Conservation (phyloP, 2,888 invertebrate species). For the Monopis laevigella region DNA sequence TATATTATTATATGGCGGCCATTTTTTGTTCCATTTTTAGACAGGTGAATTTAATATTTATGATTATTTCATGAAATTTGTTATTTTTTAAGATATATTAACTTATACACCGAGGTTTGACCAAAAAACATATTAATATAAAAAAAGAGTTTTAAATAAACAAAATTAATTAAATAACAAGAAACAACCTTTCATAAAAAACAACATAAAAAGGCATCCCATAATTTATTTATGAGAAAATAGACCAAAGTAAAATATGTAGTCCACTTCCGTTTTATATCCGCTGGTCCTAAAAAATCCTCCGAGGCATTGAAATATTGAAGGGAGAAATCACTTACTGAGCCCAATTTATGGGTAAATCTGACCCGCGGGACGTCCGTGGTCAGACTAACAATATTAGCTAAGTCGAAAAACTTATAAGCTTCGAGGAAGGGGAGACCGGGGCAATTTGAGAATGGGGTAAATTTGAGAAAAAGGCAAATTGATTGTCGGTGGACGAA, state of each 20-base stretch:
- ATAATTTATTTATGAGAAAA: slow-evolving; percentile 9
- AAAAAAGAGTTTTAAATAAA: too few relatives aligned
- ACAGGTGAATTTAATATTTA: too few relatives aligned
- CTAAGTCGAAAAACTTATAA: slow-evolving; percentile 48
- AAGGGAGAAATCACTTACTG: slow-evolving; percentile 62
- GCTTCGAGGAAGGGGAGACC: slow-evolving; percentile 20
- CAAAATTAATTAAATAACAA: too few relatives aligned
- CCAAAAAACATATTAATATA: too few relatives aligned
- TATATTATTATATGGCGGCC: too few relatives aligned
- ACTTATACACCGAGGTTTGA: too few relatives aligned
- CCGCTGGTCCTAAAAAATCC: slow-evolving; percentile 34
- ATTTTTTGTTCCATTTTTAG: too few relatives aligned
- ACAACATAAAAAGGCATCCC: not conserved
- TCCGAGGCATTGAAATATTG: slow-evolving; percentile 60
- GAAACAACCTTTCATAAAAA: too few relatives aligned
- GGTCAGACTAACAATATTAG: slow-evolving; percentile 63
- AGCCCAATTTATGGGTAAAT: slow-evolving; percentile 59
- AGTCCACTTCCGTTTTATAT: slow-evolving; percentile 9
- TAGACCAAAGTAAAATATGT: slow-evolving; percentile 5
- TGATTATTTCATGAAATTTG: too few relatives aligned
- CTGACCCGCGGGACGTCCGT: slow-evolving; percentile 55
- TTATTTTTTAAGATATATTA: too few relatives aligned
- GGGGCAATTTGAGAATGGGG: slow-evolving; percentile 11
- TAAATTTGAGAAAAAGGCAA: slow-evolving; percentile 16
- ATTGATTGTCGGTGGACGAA: slow-evolving; percentile 19